Evolutionary conservation across 1,140 invertebrate species (phyloP).

Genomic region (Drepana arcuata): DNA sequence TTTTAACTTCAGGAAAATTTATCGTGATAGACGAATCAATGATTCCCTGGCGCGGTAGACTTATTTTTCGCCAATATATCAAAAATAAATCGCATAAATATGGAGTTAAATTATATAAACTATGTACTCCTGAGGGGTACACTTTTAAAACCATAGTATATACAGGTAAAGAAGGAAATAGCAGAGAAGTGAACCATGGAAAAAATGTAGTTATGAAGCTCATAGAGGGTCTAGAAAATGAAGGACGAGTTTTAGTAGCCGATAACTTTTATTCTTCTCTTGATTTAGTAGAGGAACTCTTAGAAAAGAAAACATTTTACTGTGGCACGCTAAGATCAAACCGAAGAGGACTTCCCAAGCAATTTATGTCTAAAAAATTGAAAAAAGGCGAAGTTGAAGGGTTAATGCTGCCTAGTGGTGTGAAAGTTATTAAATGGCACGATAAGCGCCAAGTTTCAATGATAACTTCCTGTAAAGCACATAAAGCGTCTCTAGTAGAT

Average conservation of each 20-base stretch:
- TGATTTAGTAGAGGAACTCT: constrained; percentile 11
- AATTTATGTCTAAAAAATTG: constrained; percentile 5
- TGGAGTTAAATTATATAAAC: constrained; percentile 55
- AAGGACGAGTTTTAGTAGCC: constrained; percentile 7
- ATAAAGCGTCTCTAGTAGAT: constrained; percentile 3
- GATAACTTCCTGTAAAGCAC: constrained; percentile 8
- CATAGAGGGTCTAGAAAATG: constrained; percentile 1
- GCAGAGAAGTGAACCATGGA: constrained; percentile 10
- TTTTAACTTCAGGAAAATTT: constrained; percentile 27
- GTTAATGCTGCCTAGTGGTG: constrained; percentile 3
- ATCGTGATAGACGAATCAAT: constrained; percentile 51
- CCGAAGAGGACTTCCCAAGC: constrained; percentile 1
- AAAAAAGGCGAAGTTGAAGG: constrained; percentile 11
- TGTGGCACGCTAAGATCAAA: constrained; percentile 8
- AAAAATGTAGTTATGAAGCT: constrained; percentile 7
- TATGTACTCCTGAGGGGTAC: constrained; percentile 37
- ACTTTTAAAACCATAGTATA: constrained; percentile 27
- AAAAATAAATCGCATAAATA: constrained; percentile 50
- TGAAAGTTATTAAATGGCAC: constrained; percentile 14
- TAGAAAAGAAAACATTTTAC: constrained; percentile 7
- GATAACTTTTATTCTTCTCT: constrained; percentile 14
- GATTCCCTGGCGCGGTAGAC: constrained; percentile 46
- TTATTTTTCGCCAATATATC: constrained; percentile 48
- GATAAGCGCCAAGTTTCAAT: constrained; percentile 11
- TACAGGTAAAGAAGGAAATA: constrained; percentile 9